Percentiles rank a stretch among this genome's conserved stretches.
Evolutionary conservation across 2,888 invertebrate species (phyloP).

Genomic region (Mellilla xanthometata): DNA sequence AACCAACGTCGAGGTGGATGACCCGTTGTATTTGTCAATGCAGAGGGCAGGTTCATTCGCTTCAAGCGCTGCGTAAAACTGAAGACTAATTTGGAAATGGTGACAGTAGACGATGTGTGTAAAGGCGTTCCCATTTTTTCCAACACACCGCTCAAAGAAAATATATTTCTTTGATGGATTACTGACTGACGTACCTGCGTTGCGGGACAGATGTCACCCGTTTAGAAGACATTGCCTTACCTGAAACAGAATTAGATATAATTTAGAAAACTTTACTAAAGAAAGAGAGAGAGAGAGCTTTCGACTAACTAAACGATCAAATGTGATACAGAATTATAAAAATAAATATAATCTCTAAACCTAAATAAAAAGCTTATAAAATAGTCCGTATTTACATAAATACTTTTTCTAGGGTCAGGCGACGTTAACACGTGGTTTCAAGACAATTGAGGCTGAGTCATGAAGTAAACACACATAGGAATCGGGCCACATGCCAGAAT

Average conservation of each 20-base stretch:
- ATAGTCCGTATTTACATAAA: no score
- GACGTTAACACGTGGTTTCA: slow-evolving; percentile 20
- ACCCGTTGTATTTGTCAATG: slow-evolving; percentile 65
- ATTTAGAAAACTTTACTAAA: slow-evolving; percentile 16
- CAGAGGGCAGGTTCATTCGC: slow-evolving; percentile 56
- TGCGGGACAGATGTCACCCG: slow-evolving; percentile 62
- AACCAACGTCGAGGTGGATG: slow-evolving; percentile 69
- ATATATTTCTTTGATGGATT: slow-evolving; percentile 51
- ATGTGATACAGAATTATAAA: no score
- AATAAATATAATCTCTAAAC: no score
- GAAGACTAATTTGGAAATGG: slow-evolving; percentile 23
- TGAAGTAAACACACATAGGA: slow-evolving; percentile 11
- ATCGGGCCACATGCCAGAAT: slow-evolving; percentile 13
- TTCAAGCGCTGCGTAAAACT: slow-evolving; percentile 36
- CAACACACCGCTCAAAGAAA: slow-evolving; percentile 8
- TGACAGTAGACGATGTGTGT: slow-evolving; percentile 26
- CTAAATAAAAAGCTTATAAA: no score
- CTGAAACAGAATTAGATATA: slow-evolving; percentile 66
- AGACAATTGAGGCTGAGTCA: slow-evolving; percentile 28
- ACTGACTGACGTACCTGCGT: slow-evolving; percentile 61
- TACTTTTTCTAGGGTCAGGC: slow-evolving; percentile 4
- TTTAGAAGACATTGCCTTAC: slow-evolving; percentile 79
- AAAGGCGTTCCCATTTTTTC: slow-evolving; percentile 13
- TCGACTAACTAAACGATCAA: no score
- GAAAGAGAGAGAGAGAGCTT: no score